Conservation (phyloP, 2,113 vertebrate species). For the Plecturocebus donacophilus region DNA sequence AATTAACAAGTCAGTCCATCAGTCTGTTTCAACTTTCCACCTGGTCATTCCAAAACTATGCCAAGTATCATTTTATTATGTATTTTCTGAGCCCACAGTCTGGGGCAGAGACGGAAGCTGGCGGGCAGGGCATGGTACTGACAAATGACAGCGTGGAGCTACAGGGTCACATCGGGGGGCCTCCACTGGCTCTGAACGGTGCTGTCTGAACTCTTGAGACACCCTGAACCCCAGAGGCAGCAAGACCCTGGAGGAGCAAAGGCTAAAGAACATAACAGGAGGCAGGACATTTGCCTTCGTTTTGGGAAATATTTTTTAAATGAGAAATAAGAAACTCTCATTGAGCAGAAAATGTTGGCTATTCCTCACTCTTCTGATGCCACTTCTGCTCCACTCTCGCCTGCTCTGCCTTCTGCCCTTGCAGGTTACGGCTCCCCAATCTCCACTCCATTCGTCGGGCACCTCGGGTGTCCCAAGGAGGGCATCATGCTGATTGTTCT, state of each 20-base stretch:
- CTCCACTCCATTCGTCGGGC: background rate
- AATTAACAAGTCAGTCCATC: slow-evolving; percentile 59
- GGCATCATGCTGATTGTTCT: background rate
- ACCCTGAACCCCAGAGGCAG: background rate
- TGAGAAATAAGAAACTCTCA: background rate
- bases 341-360: background rate
- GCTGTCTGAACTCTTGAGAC: background rate
- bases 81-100: slow-evolving; percentile 61
- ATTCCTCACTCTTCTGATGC: background rate
- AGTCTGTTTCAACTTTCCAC: slow-evolving; percentile 50
- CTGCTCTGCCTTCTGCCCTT: background rate
- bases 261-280: background rate
- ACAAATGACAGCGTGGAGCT: background rate
- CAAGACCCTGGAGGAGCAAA: background rate
- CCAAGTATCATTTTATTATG: slow-evolving; percentile 30
- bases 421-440: background rate
- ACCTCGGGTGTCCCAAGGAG: fast-evolving
- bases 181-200: background rate
- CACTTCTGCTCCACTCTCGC: background rate
- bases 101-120: background rate
- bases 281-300: background rate
- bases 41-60: slow-evolving; percentile 50
- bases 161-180: slow-evolving; percentile 58
- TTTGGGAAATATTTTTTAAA: background rate
- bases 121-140: fast-evolving